Percentiles rank a stretch among this genome's conserved stretches.
Evolutionary conservation across 37 sponge, comb jelly and placozoan species (phyloP).

Genomic region (Bolinopsis microptera): DNA sequence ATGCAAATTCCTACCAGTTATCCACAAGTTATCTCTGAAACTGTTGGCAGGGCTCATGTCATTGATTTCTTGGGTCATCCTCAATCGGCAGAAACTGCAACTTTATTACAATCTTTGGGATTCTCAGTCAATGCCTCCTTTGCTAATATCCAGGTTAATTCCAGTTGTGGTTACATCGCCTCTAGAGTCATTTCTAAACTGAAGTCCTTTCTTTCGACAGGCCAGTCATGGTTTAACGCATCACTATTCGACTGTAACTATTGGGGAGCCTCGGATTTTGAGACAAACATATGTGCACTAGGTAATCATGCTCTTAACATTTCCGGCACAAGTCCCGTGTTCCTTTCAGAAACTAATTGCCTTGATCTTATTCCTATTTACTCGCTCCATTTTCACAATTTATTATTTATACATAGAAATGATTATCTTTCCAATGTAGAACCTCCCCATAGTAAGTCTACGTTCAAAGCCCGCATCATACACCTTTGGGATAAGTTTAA

Average conservation of each 20-base stretch:
- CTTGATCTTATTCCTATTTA: constrained; percentile 4
- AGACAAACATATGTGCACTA: background rate
- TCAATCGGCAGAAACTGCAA: background rate
- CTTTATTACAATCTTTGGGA: background rate
- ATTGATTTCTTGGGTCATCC: background rate
- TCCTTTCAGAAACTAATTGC: background rate
- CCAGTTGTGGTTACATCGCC: constrained; percentile 7
- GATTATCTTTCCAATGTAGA: background rate
- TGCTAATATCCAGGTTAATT: background rate
- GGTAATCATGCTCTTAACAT: background rate
- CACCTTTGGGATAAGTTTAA: constrained; percentile 24
- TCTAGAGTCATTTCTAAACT: background rate
- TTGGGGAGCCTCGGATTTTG: background rate
- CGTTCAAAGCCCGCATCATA: background rate
- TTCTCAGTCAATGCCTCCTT: background rate
- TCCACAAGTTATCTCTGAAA: background rate
- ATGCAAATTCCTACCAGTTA: background rate
- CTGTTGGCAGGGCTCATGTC: background rate
- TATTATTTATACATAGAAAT: background rate
- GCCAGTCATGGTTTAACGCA: background rate
- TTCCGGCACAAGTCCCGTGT: background rate
- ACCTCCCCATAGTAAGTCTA: background rate
- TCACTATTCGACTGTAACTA: background rate
- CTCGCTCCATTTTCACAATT: background rate
- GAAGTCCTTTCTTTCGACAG: background rate